Percentiles rank a stretch among this genome's conserved stretches.
phyloP scores from a whole-genome alignment of 37 sponge, comb jelly and placozoan genomes.

The Crambe crambe region DNA sequence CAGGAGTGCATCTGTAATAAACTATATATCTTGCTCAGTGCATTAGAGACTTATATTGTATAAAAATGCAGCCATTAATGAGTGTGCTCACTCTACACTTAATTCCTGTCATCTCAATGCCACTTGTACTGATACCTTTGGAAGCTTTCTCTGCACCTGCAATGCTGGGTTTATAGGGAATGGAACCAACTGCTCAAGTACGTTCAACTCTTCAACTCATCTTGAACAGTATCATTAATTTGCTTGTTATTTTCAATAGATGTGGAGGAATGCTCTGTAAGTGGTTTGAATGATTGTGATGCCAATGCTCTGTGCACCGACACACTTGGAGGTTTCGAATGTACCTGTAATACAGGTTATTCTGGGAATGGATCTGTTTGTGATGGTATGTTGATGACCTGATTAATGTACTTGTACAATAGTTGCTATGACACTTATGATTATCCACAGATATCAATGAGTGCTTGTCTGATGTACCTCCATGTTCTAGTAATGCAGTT shows the following conservation, averaged over 20 bases:
- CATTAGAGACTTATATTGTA: background rate
- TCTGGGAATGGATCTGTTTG: constrained; percentile 3
- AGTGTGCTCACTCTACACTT: constrained; percentile 1
- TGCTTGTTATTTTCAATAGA: background rate
- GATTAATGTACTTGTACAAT: background rate
- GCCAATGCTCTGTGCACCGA: background rate
- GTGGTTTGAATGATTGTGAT: background rate
- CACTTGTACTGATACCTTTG: constrained; percentile 51
- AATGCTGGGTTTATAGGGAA: constrained; percentile 27
- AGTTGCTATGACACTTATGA: background rate
- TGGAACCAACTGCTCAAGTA: constrained; percentile 37
- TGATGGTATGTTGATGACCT: background rate
- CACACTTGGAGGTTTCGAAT: constrained; percentile 30
- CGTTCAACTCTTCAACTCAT: too few species aligned
- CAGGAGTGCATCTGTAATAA: background rate
- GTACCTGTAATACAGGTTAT: constrained; percentile 1
- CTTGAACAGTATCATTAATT: too few species aligned
- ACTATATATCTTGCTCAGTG: background rate
- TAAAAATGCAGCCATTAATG: constrained; percentile 9
- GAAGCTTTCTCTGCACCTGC: constrained; percentile 42
- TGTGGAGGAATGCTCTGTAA: constrained; percentile 9
- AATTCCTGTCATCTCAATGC: constrained; percentile 18
- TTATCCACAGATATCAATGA: background rate
- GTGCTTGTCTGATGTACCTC: background rate
- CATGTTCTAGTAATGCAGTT: background rate